Conservation (phyloP, 2,888 invertebrate genomes). For the Eristalinus sepulchralis region DNA sequence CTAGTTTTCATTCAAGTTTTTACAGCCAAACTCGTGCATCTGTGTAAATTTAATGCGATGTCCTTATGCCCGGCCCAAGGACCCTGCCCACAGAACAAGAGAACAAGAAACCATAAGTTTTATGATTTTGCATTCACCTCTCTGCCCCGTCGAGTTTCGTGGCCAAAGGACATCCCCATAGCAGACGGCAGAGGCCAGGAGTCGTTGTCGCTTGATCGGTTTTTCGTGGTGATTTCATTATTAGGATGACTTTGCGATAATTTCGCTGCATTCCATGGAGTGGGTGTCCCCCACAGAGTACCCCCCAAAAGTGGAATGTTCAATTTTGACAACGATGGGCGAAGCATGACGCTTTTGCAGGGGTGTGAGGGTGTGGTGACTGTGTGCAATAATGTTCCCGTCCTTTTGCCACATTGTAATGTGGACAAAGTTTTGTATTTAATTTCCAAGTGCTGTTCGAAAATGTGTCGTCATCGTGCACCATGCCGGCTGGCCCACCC, state of each 20-base stretch:
- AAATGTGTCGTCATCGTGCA: neutral
- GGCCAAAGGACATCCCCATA: slow-evolving; percentile 8
- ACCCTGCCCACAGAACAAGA: neutral
- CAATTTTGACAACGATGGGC: slow-evolving; percentile 56
- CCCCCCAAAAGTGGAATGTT: slow-evolving; percentile 63
- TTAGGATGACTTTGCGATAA: slow-evolving; percentile 70
- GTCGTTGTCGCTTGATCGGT: neutral
- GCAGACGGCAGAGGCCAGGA: neutral
- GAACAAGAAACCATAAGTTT: slow-evolving; percentile 62
- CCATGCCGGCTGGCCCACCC: neutral
- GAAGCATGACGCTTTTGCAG: neutral
- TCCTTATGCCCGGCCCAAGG: too few relatives aligned
- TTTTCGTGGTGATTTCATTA: slow-evolving; percentile 65
- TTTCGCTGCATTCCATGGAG: slow-evolving; percentile 45
- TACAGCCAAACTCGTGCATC: neutral
- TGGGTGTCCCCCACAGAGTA: too few relatives aligned
- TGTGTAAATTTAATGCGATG: neutral
- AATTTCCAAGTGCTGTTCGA: slow-evolving; percentile 42
- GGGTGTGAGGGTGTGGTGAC: neutral
- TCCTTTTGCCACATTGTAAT: slow-evolving; percentile 62
- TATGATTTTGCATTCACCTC: slow-evolving; percentile 61
- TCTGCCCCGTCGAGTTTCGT: neutral
- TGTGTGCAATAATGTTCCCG: slow-evolving; percentile 52
- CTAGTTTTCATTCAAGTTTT: neutral
- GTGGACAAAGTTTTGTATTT: slow-evolving; percentile 62